These are phyloP conservation scores for Tipula lateralis DNA, from an alignment of 2,888 invertebrate genomes.

Conservation along the genomic window DNA sequence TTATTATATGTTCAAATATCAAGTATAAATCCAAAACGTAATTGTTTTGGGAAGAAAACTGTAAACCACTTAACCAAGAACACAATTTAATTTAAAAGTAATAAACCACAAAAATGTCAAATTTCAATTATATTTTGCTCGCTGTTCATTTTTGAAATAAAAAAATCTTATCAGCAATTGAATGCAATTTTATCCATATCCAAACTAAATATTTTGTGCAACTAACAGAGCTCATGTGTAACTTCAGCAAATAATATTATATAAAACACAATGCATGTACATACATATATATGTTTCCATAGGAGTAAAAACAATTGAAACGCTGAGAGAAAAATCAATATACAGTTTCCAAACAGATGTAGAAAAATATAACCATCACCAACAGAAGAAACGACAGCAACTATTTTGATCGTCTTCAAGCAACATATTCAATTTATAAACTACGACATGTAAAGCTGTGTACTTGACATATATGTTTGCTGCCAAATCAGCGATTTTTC, in stretches of 20 bases:
- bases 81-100: not conserved
- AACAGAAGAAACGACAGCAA: not conserved
- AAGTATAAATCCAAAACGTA: no score
- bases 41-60: not conserved
- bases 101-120: not conserved
- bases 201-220: not conserved
- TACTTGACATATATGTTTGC: no score
- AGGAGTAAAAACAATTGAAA: not conserved
- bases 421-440: no score
- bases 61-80: not conserved
- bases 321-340: not conserved
- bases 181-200: not conserved
- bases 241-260: not conserved
- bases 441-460: no score
- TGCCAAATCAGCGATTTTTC: no score
- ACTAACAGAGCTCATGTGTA: not conserved
- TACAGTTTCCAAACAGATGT: not conserved
- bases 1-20: no score
- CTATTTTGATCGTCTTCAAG: not conserved
- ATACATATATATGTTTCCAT: no score
- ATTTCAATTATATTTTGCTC: not conserved
- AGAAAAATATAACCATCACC: not conserved
- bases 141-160: not conserved
- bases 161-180: not conserved
- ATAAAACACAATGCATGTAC: not conserved